Evolutionary conservation across 2,113 vertebrate species (phyloP).

Genomic region (Micronycteris hirsuta): DNA sequence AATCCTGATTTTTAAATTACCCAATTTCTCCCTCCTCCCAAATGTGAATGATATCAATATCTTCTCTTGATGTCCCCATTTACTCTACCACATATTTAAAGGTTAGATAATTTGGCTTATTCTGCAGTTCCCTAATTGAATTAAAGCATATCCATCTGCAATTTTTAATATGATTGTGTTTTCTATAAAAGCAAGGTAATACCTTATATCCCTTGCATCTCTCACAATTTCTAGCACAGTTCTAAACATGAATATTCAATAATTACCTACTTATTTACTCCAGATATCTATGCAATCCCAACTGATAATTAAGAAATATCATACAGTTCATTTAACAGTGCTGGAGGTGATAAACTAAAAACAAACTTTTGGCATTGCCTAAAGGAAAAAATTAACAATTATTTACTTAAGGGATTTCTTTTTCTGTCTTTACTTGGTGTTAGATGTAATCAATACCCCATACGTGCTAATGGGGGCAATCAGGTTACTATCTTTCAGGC

Average conservation of each 20-base stretch:
- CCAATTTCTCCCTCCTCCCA: background rate
- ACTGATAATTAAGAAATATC: background rate
- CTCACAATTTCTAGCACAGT: background rate
- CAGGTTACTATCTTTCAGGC: background rate
- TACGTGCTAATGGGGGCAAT: background rate
- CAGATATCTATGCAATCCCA: background rate
- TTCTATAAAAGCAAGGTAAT: background rate
- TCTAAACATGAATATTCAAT: background rate
- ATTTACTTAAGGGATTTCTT: background rate
- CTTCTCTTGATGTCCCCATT: background rate
- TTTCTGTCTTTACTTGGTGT: background rate
- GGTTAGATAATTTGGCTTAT: background rate
- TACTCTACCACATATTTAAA: background rate
- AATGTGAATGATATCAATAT: background rate
- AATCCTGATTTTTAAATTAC: background rate
- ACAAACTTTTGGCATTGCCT: background rate
- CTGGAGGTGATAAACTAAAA: background rate
- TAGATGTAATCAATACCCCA: background rate
- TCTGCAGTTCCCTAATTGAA: background rate
- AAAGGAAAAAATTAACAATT: background rate
- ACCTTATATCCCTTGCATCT: background rate
- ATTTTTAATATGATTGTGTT: background rate
- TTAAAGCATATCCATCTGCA: background rate
- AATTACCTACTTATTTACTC: background rate
- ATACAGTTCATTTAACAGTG: background rate